Conservation (phyloP, 2,113 vertebrate genomes). For the Chionomys nivalis region DNA sequence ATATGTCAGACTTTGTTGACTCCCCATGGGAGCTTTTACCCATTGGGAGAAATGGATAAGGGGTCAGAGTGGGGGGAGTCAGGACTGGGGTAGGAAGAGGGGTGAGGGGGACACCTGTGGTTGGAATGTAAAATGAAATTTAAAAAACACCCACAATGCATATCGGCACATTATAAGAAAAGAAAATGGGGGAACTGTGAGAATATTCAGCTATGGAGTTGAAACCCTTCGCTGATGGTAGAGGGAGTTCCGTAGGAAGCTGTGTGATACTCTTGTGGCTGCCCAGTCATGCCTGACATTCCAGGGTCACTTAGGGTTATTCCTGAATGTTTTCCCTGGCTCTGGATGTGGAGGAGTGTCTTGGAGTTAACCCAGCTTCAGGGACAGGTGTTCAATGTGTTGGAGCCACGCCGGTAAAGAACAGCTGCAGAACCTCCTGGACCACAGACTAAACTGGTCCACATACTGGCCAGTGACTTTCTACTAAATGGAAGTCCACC, state of each 20-base stretch:
- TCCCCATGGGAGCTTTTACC: too few relatives aligned
- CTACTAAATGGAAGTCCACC: not conserved
- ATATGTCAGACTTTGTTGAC: too few relatives aligned
- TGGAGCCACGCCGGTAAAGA: not conserved
- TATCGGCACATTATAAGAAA: not conserved
- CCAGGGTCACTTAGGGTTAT: not conserved
- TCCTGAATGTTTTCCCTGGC: not conserved
- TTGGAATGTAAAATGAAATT: too few relatives aligned
- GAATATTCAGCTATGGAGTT: not conserved
- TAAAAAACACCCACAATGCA: too few relatives aligned
- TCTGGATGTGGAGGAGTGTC: not conserved
- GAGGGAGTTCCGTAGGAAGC: not conserved
- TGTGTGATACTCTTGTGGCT: not conserved
- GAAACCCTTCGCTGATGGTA: not conserved
- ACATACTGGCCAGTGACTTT: not conserved
- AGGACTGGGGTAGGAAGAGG: too few relatives aligned
- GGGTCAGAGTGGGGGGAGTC: too few relatives aligned
- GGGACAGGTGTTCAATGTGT: not conserved
- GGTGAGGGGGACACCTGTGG: too few relatives aligned
- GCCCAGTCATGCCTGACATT: not conserved
- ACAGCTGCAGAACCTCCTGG: not conserved
- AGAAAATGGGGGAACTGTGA: not conserved
- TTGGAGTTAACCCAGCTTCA: not conserved
- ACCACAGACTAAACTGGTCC: not conserved
- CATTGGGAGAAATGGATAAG: too few relatives aligned